phyloP scores from a whole-genome alignment of 2,888 invertebrate species.

The Ashinkailepas kermadecensis region DNA sequence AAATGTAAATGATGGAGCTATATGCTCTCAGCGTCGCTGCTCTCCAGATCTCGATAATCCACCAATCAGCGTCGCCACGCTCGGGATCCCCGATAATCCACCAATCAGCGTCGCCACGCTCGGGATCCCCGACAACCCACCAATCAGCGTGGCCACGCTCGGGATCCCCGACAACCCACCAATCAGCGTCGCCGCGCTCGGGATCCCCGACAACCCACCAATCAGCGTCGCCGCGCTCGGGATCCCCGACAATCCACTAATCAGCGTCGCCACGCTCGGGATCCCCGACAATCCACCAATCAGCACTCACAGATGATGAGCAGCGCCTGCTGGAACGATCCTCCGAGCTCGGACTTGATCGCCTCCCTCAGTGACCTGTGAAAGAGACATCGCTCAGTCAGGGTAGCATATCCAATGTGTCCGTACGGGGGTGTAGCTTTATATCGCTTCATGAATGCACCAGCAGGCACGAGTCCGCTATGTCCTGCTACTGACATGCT shows the following conservation, averaged over 20 bases:
- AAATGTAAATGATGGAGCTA: too few species aligned
- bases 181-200: too few species aligned
- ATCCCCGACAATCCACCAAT: not conserved
- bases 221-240: too few species aligned
- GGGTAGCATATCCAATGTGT: not conserved
- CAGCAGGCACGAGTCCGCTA: too few species aligned
- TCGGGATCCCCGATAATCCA: not conserved
- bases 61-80: too few species aligned
- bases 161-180: not conserved
- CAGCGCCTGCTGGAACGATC: not conserved
- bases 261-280: too few species aligned
- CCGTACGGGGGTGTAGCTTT: too few species aligned
- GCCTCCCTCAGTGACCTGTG: slow-evolving; percentile 3
- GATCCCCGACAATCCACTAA: not conserved
- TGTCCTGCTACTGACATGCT: too few species aligned
- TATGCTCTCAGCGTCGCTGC: too few species aligned
- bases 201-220: not conserved
- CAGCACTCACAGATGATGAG: slow-evolving; percentile 15
- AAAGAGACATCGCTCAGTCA: not conserved
- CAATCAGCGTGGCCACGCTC: too few species aligned
- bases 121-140: not conserved
- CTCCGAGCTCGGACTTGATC: not conserved
- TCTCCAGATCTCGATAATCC: not conserved
- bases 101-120: too few species aligned
- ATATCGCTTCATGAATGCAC: too few species aligned